Conservation (phyloP, 2,888 invertebrate genomes). For the Endotricha flammealis region DNA sequence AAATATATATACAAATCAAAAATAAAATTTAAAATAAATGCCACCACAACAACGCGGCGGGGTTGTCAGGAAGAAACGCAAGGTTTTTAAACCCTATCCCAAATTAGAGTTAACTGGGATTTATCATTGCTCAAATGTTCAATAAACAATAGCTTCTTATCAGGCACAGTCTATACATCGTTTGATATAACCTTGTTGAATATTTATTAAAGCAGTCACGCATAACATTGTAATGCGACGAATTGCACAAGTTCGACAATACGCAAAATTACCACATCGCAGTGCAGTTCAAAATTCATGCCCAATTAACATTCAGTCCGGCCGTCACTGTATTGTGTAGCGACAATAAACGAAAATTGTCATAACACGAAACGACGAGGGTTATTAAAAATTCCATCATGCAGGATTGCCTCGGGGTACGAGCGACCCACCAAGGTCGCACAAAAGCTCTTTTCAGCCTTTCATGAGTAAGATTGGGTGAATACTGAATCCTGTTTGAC, state of each 20-base stretch:
- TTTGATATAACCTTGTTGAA: too few species aligned
- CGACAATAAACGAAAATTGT: slow-evolving; percentile 41
- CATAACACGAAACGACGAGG: slow-evolving; percentile 34
- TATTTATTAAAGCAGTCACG: too few species aligned
- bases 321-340: slow-evolving; percentile 25
- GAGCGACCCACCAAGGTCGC: slow-evolving; percentile 29
- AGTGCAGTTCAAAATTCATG: slow-evolving; percentile 9
- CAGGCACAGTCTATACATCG: too few species aligned
- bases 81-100: too few species aligned
- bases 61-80: too few species aligned
- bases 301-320: slow-evolving; percentile 7
- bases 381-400: slow-evolving; percentile 51
- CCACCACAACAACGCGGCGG: too few species aligned
- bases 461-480: slow-evolving; percentile 28
- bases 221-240: neutral
- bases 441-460: slow-evolving; percentile 37
- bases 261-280: slow-evolving; percentile 2
- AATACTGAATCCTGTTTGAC: slow-evolving; percentile 16
- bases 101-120: too few species aligned
- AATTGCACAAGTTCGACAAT: neutral
- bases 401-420: slow-evolving; percentile 29
- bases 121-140: too few species aligned
- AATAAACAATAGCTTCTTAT: too few species aligned
- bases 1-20: too few species aligned
- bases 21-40: too few species aligned